A percentile compares a stretch with the other conserved stretches of the same genome.
Evolutionary conservation across 1,140 invertebrate species (phyloP).

Genomic region (Stenopsyche tienmushanensis): DNA sequence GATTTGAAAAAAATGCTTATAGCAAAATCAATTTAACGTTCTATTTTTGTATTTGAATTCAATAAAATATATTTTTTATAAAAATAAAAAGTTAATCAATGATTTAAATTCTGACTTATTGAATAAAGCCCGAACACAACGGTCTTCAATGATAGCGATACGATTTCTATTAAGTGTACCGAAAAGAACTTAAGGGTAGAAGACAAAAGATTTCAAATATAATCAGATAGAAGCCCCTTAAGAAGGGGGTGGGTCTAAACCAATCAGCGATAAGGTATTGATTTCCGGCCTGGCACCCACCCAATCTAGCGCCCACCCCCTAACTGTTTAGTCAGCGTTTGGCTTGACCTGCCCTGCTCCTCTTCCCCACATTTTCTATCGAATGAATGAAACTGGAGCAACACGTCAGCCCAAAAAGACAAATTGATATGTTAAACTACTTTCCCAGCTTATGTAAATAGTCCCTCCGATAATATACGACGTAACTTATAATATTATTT

Average conservation of each 20-base stretch:
- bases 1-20: too few relatives aligned
- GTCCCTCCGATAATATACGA: not conserved
- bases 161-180: too few relatives aligned
- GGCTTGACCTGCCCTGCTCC: constrained; percentile 10
- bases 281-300: constrained; percentile 31
- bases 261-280: constrained; percentile 36
- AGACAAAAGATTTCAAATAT: constrained; percentile 8
- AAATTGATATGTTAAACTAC: not conserved
- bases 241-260: constrained; percentile 12
- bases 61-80: too few relatives aligned
- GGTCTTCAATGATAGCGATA: too few relatives aligned
- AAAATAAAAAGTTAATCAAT: too few relatives aligned
- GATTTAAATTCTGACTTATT: too few relatives aligned
- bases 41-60: too few relatives aligned
- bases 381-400: constrained; percentile 12
- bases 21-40: too few relatives aligned
- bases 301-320: constrained; percentile 27
- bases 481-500: not conserved
- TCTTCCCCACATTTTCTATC: not conserved
- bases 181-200: too few relatives aligned
- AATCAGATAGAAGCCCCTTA: not conserved
- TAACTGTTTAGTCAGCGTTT: constrained; percentile 20
- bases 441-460: not conserved
- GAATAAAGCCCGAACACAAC: too few relatives aligned
- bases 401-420: constrained; percentile 12